phyloP scores from a whole-genome alignment of 2,888 invertebrate genomes.

The Neoaliturus tenellus region DNA sequence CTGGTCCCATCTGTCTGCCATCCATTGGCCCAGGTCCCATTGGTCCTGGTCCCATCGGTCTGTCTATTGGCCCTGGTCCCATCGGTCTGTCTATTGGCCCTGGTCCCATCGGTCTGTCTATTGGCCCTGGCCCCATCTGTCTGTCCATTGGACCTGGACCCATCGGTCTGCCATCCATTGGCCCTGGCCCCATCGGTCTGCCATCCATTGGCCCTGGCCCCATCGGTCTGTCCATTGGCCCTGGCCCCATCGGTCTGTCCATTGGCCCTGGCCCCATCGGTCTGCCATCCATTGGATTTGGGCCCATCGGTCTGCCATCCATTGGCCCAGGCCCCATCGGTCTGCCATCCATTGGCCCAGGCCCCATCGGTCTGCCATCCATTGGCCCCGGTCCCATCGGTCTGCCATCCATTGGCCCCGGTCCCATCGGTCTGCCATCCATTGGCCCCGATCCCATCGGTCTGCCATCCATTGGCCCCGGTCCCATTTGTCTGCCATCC shows the following conservation, averaged over 20 bases:
- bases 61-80: background rate
- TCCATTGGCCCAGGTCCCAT: background rate
- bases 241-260: background rate
- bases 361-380: slow-evolving; percentile 3
- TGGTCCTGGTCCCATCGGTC: background rate
- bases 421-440: background rate
- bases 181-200: slow-evolving; percentile 3
- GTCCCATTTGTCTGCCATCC: slow-evolving; percentile 24
- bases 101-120: slow-evolving; percentile 46
- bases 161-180: slow-evolving; percentile 7
- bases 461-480: background rate
- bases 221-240: slow-evolving; percentile 10
- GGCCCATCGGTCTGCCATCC: slow-evolving; percentile 10
- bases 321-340: background rate
- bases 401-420: background rate
- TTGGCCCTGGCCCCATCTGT: slow-evolving; percentile 55
- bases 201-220: background rate
- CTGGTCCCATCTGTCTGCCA: background rate
- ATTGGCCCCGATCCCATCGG: slow-evolving; percentile 4
- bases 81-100: slow-evolving; percentile 1
- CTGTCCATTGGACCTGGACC: slow-evolving; percentile 53
- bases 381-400: slow-evolving; percentile 25
- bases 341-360: background rate
- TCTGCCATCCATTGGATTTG: background rate
- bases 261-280: background rate